phyloP scores from a whole-genome alignment of 2,888 invertebrate species.

The Chymomyza fuscimana region DNA sequence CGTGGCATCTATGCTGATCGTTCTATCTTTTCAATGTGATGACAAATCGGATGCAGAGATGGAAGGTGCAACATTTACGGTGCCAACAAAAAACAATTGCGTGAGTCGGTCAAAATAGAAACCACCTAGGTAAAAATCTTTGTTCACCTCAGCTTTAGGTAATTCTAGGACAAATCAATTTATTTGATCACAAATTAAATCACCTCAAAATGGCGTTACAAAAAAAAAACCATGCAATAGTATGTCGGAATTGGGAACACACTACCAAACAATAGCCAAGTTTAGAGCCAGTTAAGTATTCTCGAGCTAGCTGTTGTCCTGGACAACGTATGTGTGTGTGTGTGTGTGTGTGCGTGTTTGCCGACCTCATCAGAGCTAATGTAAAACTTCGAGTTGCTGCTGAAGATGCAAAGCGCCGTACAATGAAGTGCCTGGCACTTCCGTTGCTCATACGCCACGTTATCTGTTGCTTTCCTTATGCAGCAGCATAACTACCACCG shows the following conservation, averaged over 20 bases:
- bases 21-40: no score
- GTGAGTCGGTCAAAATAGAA: no score
- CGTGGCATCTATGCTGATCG: no score
- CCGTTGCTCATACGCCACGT: constrained; percentile 39
- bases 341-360: not conserved
- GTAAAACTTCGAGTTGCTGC: not conserved
- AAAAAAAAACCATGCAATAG: not conserved
- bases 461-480: constrained; percentile 57
- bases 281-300: constrained; percentile 8
- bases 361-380: not conserved
- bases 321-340: constrained; percentile 21
- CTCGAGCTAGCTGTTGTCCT: constrained; percentile 27
- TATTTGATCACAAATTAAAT: no score
- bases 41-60: no score
- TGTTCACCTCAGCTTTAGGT: no score
- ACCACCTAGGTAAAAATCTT: no score
- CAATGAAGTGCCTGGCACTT: constrained; percentile 28
- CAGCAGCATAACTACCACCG: not conserved
- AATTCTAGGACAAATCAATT: no score
- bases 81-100: no score
- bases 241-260: not conserved
- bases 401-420: constrained; percentile 1
- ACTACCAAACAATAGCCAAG: not conserved
- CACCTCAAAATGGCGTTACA: no score
- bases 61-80: no score